Evolutionary conservation across 2,113 vertebrate species (phyloP), one percentile per base, ranked within the genome.

Genomic region (Choloepus hoffmanni): DNA sequence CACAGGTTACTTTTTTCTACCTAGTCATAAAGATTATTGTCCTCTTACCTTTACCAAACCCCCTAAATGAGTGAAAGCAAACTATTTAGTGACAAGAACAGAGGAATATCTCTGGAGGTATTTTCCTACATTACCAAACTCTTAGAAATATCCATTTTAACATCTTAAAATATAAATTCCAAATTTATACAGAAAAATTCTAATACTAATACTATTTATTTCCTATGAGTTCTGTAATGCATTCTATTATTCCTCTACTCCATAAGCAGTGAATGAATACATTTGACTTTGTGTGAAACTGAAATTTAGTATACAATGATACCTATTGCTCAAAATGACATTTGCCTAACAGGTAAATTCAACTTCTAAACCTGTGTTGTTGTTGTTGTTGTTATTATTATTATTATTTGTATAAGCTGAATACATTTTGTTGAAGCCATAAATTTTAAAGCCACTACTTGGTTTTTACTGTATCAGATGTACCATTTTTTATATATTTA

Each of bases 251-350:
- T 33, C 45, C 45, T 88, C 0, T 45, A 68, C 40, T 92, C 70
- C 40, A 60, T 60, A 72, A 89, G 53, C 43, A 94, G 36, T 53
- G 12, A n/a, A 85, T 28, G 11, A 74, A 65, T 68, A n/a, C 65
- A n/a, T 55, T 62, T 93, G 73, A n/a, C 16, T 77, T 58, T 36
- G 9, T 33, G 65, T 76, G 23, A 74, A 95, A 76, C 23, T 36
- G 28, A 95, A 92, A 76, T 76, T 81, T 63, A 55, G 7, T 40
- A 62, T 33, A 48, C 85, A 94, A 85, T 85, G 73, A 94, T n/a
- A 55, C 23, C 77, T 21, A 89, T 63, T 58, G 74, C 28, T 89
- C 62, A 92, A 74, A 89, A 86, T 82, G 68, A n/a, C 36, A 77
- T 60, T 62, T 26, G 24, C 18, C 24, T 55, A 89, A 78, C 10